Evolutionary conservation across 2,888 invertebrate genomes (phyloP).

Genomic region (Agrochola circellaris): DNA sequence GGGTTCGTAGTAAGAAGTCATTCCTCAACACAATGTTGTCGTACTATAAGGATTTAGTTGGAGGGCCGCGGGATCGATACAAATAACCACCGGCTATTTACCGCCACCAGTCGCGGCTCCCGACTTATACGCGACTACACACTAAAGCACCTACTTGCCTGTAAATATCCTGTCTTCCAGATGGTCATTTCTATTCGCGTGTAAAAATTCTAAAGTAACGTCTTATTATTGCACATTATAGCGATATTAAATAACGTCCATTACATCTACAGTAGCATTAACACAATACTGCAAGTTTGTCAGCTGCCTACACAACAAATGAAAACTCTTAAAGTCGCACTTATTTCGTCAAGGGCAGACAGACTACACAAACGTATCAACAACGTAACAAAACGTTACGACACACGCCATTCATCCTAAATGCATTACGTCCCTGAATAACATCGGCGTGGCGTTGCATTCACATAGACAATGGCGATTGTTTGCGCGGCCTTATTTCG

Average conservation of each 20-base stretch:
- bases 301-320: constrained; percentile 29
- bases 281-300: neutral
- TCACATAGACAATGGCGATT: constrained; percentile 78
- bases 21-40: constrained; percentile 78
- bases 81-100: constrained; percentile 86
- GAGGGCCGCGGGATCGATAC: constrained; percentile 79
- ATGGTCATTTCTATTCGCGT: constrained; percentile 40
- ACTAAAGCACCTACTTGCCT: constrained; percentile 34
- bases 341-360: constrained; percentile 34
- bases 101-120: constrained; percentile 70
- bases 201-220: neutral
- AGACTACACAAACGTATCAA: constrained; percentile 41
- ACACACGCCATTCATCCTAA: constrained; percentile 74
- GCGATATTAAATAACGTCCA: neutral
- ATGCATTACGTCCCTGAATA: constrained; percentile 73
- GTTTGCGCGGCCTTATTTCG: constrained; percentile 71
- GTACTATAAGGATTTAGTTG: constrained; percentile 81
- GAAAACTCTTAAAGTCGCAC: constrained; percentile 18
- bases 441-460: constrained; percentile 69
- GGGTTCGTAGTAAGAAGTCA: constrained; percentile 55
- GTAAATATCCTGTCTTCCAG: constrained; percentile 49
- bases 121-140: constrained; percentile 54
- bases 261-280: constrained; percentile 1
- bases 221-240: neutral
- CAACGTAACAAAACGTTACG: constrained; percentile 65